Conservation (phyloP, 2,888 invertebrate species). For the Altica lythri region DNA sequence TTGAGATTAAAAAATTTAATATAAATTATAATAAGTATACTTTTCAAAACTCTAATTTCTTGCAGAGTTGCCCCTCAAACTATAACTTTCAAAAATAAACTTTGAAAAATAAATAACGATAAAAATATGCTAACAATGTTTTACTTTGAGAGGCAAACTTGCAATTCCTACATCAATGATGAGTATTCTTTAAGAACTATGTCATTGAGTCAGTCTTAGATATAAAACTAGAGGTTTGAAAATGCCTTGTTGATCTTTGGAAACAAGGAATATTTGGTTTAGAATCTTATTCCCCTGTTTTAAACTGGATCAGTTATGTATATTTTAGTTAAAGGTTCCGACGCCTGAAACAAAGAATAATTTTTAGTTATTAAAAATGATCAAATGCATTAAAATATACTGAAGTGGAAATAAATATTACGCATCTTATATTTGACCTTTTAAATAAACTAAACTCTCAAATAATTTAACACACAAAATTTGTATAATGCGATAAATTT, state of each 20-base stretch:
- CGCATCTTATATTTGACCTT: too few relatives aligned
- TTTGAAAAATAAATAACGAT: constrained; percentile 23
- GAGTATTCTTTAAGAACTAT: constrained; percentile 24
- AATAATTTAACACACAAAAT: too few relatives aligned
- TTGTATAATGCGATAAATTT: too few relatives aligned
- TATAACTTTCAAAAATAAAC: constrained; percentile 23
- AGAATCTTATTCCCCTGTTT: constrained; percentile 26
- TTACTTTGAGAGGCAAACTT: constrained; percentile 16
- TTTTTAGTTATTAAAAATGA: too few relatives aligned
- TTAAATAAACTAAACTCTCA: too few relatives aligned
- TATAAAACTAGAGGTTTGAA: constrained; percentile 31
- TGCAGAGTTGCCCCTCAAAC: constrained; percentile 8
- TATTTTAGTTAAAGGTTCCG: constrained; percentile 80
- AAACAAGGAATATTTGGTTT: constrained; percentile 21
- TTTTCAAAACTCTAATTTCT: constrained; percentile 23
- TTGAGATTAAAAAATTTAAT: constrained; percentile 6
- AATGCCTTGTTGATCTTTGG: constrained; percentile 25
- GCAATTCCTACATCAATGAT: constrained; percentile 22
- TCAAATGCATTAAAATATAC: too few relatives aligned
- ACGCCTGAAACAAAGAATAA: constrained; percentile 70
- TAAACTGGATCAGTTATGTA: constrained; percentile 82
- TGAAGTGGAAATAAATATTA: too few relatives aligned
- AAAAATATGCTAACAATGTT: constrained; percentile 13
- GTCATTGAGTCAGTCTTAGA: constrained; percentile 29
- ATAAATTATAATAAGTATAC: constrained; percentile 24